phyloP scores from a whole-genome alignment of 2,888 invertebrate species.

The Meloe dianella region DNA sequence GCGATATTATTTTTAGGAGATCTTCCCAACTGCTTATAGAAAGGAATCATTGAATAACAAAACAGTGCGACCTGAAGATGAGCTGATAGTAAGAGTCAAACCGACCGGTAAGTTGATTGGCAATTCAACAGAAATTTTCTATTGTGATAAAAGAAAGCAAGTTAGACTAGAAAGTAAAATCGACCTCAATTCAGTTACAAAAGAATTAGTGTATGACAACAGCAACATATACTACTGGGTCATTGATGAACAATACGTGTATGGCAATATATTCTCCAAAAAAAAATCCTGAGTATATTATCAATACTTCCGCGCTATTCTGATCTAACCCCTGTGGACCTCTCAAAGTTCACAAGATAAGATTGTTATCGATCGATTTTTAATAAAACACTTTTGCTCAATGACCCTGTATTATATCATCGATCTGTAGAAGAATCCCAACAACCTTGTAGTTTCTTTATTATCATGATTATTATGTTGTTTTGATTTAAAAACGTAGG shows the following conservation, averaged over 20 bases:
- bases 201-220: not conserved
- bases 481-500: slow-evolving; percentile 37
- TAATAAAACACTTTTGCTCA: not conserved
- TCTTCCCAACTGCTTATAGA: not conserved
- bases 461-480: not conserved
- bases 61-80: slow-evolving; percentile 46
- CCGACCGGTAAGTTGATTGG: slow-evolving; percentile 60
- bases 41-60: slow-evolving; percentile 2
- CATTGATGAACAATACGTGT: too few relatives aligned
- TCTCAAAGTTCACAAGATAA: not conserved
- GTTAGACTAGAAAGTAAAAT: slow-evolving; percentile 6
- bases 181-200: not conserved
- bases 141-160: slow-evolving; percentile 10
- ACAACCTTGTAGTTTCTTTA: not conserved
- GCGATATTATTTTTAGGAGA: slow-evolving; percentile 11
- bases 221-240: not conserved
- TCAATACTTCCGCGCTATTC: not conserved
- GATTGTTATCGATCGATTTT: not conserved
- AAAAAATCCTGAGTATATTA: too few relatives aligned
- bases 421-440: not conserved
- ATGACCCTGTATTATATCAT: not conserved
- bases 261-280: too few relatives aligned
- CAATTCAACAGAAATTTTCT: not conserved
- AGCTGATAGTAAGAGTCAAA: slow-evolving; percentile 63
- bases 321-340: not conserved